These are phyloP conservation scores for Oncorhynchus mykiss DNA, from an alignment of 2,113 vertebrate species.

Conservation along the genomic window DNA sequence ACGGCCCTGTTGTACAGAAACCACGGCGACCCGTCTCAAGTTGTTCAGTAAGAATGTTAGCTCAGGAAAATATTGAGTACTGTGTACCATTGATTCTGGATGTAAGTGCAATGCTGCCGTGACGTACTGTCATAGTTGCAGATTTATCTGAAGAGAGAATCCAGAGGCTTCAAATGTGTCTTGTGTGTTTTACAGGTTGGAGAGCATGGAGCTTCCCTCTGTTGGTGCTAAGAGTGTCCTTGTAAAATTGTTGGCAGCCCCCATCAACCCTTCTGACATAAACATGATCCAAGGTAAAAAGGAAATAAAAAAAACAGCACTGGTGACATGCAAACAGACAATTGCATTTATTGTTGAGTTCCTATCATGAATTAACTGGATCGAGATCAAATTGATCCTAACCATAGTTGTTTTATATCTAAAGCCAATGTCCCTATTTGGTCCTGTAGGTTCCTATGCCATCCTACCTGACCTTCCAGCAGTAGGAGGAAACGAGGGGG, in stretches of 20 bases:
- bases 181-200: conserved; percentile 70
- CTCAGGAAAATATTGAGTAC: too few species aligned
- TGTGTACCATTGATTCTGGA: too few species aligned
- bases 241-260: conserved; percentile 89
- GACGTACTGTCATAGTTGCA: not conserved
- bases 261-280: conserved; percentile 93
- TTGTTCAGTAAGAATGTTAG: conserved; percentile 66
- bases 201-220: conserved; percentile 69
- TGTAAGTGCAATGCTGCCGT: too few species aligned
- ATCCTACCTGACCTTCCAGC: conserved; percentile 83
- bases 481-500: conserved; percentile 91
- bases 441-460: conserved; percentile 83
- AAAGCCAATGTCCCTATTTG: not conserved
- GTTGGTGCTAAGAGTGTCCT: conserved; percentile 75
- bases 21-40: conserved; percentile 71
- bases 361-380: not conserved
- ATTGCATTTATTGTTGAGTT: too few species aligned
- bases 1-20: conserved; percentile 61
- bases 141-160: not conserved
- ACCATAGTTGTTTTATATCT: too few species aligned
- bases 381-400: too few species aligned
- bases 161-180: not conserved
- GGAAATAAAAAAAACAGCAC: not conserved
- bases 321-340: not conserved
- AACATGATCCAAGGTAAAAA: conserved; percentile 94